Base-by-base conservation (phyloP, 1,140 invertebrate species). In the Tachypleus tridentatus region DNA sequence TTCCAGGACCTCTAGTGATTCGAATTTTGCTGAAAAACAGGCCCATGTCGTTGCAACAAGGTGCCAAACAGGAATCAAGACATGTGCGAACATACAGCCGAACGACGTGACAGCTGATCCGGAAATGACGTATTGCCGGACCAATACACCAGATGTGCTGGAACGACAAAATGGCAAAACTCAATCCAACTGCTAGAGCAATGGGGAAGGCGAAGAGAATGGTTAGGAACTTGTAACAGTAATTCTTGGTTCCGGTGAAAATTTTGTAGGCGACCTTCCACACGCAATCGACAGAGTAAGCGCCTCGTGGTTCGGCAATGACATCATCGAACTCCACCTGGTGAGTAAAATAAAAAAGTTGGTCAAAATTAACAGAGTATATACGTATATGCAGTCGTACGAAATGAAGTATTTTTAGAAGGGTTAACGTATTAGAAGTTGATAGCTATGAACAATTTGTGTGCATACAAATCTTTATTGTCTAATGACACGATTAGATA, bases 241-340 rank as follows among this genome's bases (percentile, higher is more conserved):
- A 83, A 70, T 83, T 81, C 63, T 84, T 83, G 7, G 86, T 83
- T 60, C 83, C 77, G 51, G 79, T 79, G 77, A 87, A 90, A 71
- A 87, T 87, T 51, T 81, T 78, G 67, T 82, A 80, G 66, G 86
- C 87, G 8, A 85, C 75, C 49, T 81, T 79, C 88, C 88, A 91
- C 51, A 86, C 85, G 73, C 85, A 87, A 73, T 88, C 84, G 3
- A 85, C 81, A 68, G 85, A 86, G 51, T 85, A 78, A 6, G 85
- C 83, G 3, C 84, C 84, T 63, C 87, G 84, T 5, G 87, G 87
- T 76, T 91, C 88, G 0, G 86, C 88, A 52, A 90, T 82, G 58
- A 89, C 82, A 70, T 89, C 87, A 68, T 87, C 84, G 83, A 87
- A 91, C 69, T 82, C 79, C 67, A 87, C 82, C 86, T 88, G 57